Base-by-base conservation (phyloP, 2,797 vertebrate genomes). In the Bovichtus variegatus region DNA sequence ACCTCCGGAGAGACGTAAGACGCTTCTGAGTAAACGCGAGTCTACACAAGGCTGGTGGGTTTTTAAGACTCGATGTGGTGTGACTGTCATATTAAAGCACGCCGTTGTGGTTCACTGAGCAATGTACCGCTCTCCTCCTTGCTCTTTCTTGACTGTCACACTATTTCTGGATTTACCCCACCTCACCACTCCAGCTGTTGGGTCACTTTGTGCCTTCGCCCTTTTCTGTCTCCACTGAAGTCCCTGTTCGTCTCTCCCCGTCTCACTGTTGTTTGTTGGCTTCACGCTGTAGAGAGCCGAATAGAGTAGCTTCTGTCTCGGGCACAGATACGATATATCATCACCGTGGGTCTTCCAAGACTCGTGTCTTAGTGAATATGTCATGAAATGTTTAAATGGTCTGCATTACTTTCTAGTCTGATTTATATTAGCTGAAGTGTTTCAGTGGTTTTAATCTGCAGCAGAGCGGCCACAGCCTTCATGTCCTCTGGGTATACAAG, bases 91-190 rank as follows among this genome's bases (percentile, higher is more conserved):
- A 79, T 89, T 71, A 82, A 90, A 58, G 38, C 53, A 40, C 18
- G 23, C 63, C 34, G 5, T 51, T 80, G 79, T 85, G 87, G 83
- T 91, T 93, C 66, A 85, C 88, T 73, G 63, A 92, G 29, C 78
- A 93, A 46, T 80, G 71, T 23, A 6, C 29, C 2, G 64, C 75
- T 82, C 78, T 83, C 51, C 63, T 79, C 57, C 29, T 64, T 29
- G 74, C 71, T 76, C 68, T 72, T 64, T 74, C 68, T 77, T 46
- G 29, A 72, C 43, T 65, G 50, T 81, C 65, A 31, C 83, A 78
- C 71, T 89, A 82, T 88, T 88, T 87, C 71, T 89, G 76, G 71
- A 71, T 80, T 80, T 59, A 70, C 74, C 76, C 67, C 31, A 38
- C 50, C 69, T 71, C 72, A 60, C 40, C 78, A 72, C 72, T 69